phyloP scores from a whole-genome alignment of 2,888 invertebrate species.

The Habroteleia sp. region DNA sequence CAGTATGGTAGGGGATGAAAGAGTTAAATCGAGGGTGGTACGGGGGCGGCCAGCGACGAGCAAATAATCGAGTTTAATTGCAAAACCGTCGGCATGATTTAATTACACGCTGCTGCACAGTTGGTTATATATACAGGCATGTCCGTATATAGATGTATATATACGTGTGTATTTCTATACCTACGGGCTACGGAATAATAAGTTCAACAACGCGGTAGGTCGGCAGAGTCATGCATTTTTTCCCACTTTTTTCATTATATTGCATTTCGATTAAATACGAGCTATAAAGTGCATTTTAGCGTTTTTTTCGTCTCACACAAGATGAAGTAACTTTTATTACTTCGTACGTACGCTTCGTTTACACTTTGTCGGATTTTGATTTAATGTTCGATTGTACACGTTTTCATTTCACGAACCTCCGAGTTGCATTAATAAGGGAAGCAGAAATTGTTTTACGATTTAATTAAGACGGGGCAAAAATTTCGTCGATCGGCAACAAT shows the following conservation, averaged over 20 bases:
- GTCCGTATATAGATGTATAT: constrained; percentile 51
- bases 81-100: constrained; percentile 81
- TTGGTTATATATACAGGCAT: constrained; percentile 59
- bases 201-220: constrained; percentile 68
- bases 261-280: constrained; percentile 65
- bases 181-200: constrained; percentile 70
- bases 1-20: constrained; percentile 71
- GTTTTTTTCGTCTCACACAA: constrained; percentile 30
- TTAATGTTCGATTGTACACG: constrained; percentile 37
- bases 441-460: constrained; percentile 34
- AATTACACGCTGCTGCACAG: constrained; percentile 77
- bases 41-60: constrained; percentile 74
- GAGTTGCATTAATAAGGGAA: constrained; percentile 22
- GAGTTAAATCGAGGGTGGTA: constrained; percentile 77
- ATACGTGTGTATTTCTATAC: constrained; percentile 62
- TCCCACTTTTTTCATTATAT: constrained; percentile 64
- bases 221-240: constrained; percentile 61
- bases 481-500: constrained; percentile 10
- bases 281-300: constrained; percentile 55
- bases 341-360: constrained; percentile 47
- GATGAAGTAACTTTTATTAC: constrained; percentile 62
- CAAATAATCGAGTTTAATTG: constrained; percentile 81
- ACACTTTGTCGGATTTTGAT: constrained; percentile 63
- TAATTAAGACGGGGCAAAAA: constrained; percentile 35
- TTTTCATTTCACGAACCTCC: constrained; percentile 30